Evolutionary conservation across 2,888 invertebrate genomes (phyloP).

Genomic region (Dione juno): DNA sequence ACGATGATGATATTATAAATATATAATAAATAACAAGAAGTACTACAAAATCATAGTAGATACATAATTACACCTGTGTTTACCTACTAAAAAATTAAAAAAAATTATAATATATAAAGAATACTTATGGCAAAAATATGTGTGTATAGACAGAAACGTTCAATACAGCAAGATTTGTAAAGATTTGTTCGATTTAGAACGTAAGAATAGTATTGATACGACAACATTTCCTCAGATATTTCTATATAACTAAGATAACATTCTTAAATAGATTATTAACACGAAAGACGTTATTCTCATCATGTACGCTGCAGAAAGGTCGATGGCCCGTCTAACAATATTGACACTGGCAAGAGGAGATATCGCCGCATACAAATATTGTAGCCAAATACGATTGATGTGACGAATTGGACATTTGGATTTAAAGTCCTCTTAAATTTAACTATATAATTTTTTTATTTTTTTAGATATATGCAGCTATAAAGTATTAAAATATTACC

Average conservation of each 20-base stretch:
- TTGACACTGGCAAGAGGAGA: constrained; percentile 71
- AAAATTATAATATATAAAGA: neutral
- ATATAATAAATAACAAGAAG: no score
- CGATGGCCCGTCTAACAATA: constrained; percentile 71
- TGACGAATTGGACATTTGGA: constrained; percentile 45
- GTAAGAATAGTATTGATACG: constrained; percentile 38
- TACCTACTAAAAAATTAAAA: neutral
- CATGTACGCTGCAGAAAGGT: constrained; percentile 64
- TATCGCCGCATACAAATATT: constrained; percentile 73
- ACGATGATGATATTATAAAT: no score
- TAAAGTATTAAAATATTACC: neutral
- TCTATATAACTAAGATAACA: constrained; percentile 35
- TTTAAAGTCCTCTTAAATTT: constrained; percentile 30
- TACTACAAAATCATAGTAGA: no score
- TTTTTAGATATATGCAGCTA: neutral
- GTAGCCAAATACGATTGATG: constrained; percentile 69
- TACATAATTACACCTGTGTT: neutral
- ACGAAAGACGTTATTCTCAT: constrained; percentile 49
- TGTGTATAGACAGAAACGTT: neutral
- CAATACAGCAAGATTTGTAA: neutral
- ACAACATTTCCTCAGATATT: constrained; percentile 26
- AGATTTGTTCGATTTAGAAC: constrained; percentile 4
- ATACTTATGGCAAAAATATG: neutral
- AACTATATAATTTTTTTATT: constrained; percentile 8
- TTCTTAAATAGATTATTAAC: constrained; percentile 44